phyloP scores from a whole-genome alignment of 2,797 vertebrate genomes.

The Muscicapa striata region DNA sequence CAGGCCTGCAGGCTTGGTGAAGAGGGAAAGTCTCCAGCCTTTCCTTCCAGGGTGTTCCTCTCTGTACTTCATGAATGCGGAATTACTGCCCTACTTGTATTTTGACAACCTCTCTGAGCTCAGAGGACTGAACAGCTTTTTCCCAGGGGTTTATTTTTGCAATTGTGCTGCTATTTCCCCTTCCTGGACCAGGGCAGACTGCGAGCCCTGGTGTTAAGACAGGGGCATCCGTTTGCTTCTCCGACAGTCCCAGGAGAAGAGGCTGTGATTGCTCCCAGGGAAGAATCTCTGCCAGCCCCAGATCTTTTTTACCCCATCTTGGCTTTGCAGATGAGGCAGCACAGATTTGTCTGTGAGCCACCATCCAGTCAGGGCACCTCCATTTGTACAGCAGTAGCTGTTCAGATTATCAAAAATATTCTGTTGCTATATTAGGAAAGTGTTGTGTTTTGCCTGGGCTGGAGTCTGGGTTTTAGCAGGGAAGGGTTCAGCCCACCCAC shows the following conservation, averaged over 20 bases:
- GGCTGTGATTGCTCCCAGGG: background rate
- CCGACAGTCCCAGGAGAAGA: background rate
- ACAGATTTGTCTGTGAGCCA: background rate
- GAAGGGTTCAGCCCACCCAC: accelerated
- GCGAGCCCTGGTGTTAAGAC: background rate
- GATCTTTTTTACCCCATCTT: background rate
- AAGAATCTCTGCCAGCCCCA: background rate
- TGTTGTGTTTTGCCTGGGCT: background rate
- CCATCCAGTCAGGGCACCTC: accelerated
- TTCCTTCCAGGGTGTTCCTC: background rate
- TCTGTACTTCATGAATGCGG: background rate
- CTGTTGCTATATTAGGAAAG: background rate
- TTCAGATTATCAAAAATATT: background rate
- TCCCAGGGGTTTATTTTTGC: conserved; percentile 17
- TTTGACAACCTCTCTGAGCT: background rate
- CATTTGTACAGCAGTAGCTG: background rate
- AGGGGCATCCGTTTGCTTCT: background rate
- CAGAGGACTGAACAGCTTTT: background rate
- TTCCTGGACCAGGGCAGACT: background rate
- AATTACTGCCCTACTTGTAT: background rate
- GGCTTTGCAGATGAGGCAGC: background rate
- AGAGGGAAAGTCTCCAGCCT: background rate
- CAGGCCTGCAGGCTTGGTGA: background rate
- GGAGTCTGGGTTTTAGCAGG: background rate
- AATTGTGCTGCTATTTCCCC: conserved; percentile 2